Conservation (phyloP, 2,797 vertebrate genomes). For the Brachyrhaphis roseni region DNA sequence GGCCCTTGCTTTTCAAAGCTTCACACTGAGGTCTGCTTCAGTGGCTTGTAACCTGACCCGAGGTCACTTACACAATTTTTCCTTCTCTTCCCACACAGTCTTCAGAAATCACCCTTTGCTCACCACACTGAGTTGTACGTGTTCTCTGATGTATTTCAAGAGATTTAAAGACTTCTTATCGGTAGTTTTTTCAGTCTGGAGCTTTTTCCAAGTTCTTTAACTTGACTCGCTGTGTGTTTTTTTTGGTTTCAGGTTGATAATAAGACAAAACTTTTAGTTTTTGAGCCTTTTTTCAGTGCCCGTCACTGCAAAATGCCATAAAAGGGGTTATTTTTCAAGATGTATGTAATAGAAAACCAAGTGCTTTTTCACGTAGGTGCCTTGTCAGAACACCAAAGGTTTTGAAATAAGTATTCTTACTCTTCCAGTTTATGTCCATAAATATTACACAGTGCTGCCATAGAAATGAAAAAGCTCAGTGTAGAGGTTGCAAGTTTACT, state of each 20-base stretch:
- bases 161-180: constrained; percentile 15
- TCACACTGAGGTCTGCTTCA: constrained; percentile 5
- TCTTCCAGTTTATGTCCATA: neutral
- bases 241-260: neutral
- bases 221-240: neutral
- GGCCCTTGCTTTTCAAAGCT: constrained; percentile 10
- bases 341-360: neutral
- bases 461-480: neutral
- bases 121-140: neutral
- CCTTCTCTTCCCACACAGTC: constrained; percentile 23
- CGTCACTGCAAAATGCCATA: neutral
- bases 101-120: constrained; percentile 6
- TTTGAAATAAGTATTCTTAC: neutral
- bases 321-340: neutral
- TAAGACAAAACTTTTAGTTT: neutral
- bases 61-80: constrained; percentile 26
- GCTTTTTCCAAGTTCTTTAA: neutral
- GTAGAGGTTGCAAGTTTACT: neutral
- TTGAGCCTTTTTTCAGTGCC: neutral
- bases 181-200: neutral
- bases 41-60: constrained; percentile 14
- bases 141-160: constrained; percentile 15
- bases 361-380: too few relatives aligned
- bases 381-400: neutral
- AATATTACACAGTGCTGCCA: neutral